Base-by-base conservation (phyloP, 1,140 invertebrate genomes). In the Heliconius melpomene region DNA sequence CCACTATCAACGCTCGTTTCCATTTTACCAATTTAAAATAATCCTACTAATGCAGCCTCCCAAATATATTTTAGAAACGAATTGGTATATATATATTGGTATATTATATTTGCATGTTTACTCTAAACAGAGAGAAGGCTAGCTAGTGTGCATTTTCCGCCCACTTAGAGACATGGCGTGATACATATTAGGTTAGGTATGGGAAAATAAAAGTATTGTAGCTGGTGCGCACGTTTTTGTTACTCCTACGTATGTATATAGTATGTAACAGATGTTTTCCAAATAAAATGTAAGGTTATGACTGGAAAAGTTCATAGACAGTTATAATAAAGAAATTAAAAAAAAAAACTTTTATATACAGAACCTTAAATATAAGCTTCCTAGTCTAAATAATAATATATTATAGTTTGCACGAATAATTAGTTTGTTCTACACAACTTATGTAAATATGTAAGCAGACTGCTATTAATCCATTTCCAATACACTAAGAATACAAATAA, bases 401-500 rank as follows among this genome's bases (percentile, higher is more conserved):
- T 57, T 57, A 57, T 13, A 66, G 57, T 16, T 9, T 66, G 60
- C 60, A 66, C 3, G 2, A 66, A 60, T 23, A 60, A 60, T 60
- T 60, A 60, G 6, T 66, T 66, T 66, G 26, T 7, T 16, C 2
- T 16, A 29, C 23, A 66, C 26, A 3, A 77, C 20, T 80, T 72
- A 80, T 80, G 36, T 74, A 66, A 52, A 16, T 75, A 80, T 80
- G 23, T 52, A 66, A 52, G 23, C 18, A 40, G 46, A 77, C 60
- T 66, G 23, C 60, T 29, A 26, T 29, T 80, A 80, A 80, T 80
- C 73, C 74, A 79, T 38, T 72, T 80, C 54, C 26, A 74, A 70
- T 57, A 57, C 79, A 29, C 23, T 11, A 38, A 9, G 74, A 73
- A 80, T 82, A 77, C 78, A 79, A 82, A 82, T 78, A 38, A 38